phyloP scores from a whole-genome alignment of 2,797 vertebrate species.

The Chaetodon trifasciatus region DNA sequence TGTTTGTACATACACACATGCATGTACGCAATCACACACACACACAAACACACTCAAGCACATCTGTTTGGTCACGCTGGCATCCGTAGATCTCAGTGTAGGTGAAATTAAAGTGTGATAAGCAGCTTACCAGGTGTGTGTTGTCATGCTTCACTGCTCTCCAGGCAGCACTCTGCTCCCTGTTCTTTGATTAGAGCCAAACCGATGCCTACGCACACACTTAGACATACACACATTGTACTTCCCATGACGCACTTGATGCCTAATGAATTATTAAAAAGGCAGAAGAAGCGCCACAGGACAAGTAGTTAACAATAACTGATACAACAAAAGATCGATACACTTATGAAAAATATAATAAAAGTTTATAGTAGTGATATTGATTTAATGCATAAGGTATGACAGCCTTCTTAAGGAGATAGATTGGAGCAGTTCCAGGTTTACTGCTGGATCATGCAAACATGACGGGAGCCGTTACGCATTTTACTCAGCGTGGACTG shows the following conservation, averaged over 20 bases:
- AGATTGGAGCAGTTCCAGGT: slow-evolving; percentile 43
- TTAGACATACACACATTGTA: slow-evolving; percentile 23
- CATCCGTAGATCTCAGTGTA: slow-evolving; percentile 73
- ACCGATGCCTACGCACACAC: slow-evolving; percentile 29
- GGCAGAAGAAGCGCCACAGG: slow-evolving; percentile 49
- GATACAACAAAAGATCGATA: slow-evolving; percentile 61
- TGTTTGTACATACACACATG: slow-evolving; percentile 33
- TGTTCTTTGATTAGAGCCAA: slow-evolving; percentile 77
- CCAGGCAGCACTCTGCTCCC: slow-evolving; percentile 73
- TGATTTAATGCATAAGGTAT: slow-evolving; percentile 54
- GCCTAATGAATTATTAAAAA: slow-evolving; percentile 76
- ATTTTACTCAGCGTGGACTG: slow-evolving; percentile 55
- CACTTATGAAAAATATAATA: slow-evolving; percentile 58
- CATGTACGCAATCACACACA: not conserved
- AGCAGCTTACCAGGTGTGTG: slow-evolving; percentile 86
- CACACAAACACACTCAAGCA: slow-evolving; percentile 29
- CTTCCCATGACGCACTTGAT: slow-evolving; percentile 48
- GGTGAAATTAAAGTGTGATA: slow-evolving; percentile 86
- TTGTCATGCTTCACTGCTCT: slow-evolving; percentile 81
- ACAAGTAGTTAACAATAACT: slow-evolving; percentile 66
- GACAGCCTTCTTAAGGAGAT: slow-evolving; percentile 16
- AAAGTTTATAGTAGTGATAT: slow-evolving; percentile 61
- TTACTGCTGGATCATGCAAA: slow-evolving; percentile 54
- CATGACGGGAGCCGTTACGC: slow-evolving; percentile 39
- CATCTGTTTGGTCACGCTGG: slow-evolving; percentile 72